These are phyloP conservation scores for Anser cygnoides DNA, from an alignment of 2,113 vertebrate species.

Conservation along the genomic window DNA sequence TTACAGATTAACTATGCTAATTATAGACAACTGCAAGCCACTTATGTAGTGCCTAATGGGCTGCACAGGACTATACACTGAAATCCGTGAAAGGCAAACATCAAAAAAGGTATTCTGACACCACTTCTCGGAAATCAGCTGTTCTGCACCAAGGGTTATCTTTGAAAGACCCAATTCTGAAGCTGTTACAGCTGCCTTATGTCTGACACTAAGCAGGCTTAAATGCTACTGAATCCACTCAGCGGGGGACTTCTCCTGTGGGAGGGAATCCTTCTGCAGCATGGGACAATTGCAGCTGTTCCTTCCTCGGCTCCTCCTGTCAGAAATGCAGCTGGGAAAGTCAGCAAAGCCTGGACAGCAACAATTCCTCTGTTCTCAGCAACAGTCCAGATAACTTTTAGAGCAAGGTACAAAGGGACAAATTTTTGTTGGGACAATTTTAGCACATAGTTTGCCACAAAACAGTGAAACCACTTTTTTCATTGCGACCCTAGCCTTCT, in stretches of 20 bases:
- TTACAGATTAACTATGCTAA: neutral
- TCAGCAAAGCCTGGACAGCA: neutral
- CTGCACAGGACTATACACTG: neutral
- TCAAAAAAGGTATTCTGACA: neutral
- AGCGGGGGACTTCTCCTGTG: neutral
- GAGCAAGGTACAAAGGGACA: neutral
- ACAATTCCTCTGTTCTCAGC: neutral
- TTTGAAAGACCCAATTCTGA: neutral
- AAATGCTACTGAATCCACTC: neutral
- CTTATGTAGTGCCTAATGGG: neutral
- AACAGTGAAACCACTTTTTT: neutral
- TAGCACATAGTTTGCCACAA: neutral
- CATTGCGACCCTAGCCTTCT: neutral
- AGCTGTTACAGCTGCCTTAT: neutral
- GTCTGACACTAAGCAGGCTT: neutral
- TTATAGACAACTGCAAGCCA: neutral
- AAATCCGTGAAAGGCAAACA: neutral
- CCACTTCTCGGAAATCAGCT: neutral
- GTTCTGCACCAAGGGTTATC: neutral
- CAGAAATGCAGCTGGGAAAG: conserved; percentile 14
- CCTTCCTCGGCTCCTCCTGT: neutral
- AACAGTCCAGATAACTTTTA: neutral
- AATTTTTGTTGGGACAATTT: neutral
- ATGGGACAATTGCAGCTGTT: neutral
- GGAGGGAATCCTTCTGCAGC: neutral